Conservation (phyloP, 1,140 invertebrate genomes). For the Calosoma granatense region DNA sequence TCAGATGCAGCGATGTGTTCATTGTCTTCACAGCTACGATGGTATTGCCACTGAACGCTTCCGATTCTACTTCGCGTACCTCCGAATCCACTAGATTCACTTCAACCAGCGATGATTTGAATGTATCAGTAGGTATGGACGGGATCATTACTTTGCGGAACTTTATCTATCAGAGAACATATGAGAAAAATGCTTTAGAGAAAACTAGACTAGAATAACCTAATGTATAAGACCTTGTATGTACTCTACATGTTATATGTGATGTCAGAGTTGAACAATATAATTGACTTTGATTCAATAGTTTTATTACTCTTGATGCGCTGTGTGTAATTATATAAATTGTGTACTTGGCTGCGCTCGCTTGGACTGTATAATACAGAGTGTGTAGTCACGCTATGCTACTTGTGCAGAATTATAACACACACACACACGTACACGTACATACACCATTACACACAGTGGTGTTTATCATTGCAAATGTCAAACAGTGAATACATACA, state of each 20-base stretch:
- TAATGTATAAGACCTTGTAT: not conserved
- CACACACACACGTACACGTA: too few relatives aligned
- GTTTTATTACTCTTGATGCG: not conserved
- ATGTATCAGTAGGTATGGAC: conserved; percentile 47
- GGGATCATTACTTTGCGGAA: conserved; percentile 49
- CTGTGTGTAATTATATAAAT: not conserved
- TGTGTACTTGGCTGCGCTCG: too few relatives aligned
- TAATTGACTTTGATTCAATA: not conserved
- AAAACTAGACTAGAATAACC: too few relatives aligned
- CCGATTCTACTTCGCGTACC: conserved; percentile 42
- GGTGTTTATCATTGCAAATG: too few relatives aligned
- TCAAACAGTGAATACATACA: too few relatives aligned
- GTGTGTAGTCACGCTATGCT: too few relatives aligned
- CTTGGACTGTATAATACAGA: too few relatives aligned
- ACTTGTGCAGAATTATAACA: too few relatives aligned
- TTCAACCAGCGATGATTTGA: conserved; percentile 50
- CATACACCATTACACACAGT: too few relatives aligned
- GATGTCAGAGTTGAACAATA: conserved; percentile 1
- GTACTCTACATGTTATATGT: too few relatives aligned
- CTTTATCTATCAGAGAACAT: conserved; percentile 49
- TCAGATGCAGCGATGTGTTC: conserved; percentile 46
- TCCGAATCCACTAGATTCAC: conserved; percentile 47
- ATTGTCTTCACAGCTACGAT: conserved; percentile 49
- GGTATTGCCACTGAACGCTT: conserved; percentile 53
- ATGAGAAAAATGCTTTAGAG: too few relatives aligned